Conservation (phyloP, 2,113 vertebrate genomes). For the Phalacrocorax carbo region DNA sequence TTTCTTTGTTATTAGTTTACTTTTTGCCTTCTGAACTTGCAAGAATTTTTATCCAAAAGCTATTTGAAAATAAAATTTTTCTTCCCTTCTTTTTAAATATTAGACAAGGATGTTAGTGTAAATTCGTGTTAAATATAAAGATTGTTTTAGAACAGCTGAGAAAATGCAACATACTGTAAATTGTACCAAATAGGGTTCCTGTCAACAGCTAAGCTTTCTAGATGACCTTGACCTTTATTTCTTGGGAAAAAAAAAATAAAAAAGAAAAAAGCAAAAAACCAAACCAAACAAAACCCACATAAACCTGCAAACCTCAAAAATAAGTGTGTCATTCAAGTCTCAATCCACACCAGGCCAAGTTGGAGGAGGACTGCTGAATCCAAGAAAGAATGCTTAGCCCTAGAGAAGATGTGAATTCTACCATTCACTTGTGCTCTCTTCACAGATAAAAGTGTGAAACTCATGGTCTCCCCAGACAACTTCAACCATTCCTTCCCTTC, state of each 20-base stretch:
- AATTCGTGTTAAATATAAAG: not conserved
- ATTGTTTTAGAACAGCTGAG: not conserved
- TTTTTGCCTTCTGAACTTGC: not conserved
- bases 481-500: not conserved
- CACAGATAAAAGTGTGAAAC: not conserved
- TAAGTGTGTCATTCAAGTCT: not conserved
- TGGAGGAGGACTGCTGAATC: not conserved
- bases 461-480: accelerated
- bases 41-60: not conserved
- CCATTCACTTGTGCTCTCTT: not conserved
- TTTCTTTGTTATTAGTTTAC: not conserved
- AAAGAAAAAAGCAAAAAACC: no score
- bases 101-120: not conserved
- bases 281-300: not conserved
- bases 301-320: not conserved
- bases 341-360: not conserved
- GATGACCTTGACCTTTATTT: not conserved
- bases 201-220: not conserved
- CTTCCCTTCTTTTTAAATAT: not conserved
- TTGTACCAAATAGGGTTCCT: not conserved
- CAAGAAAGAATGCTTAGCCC: not conserved
- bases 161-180: not conserved
- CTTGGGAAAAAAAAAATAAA: no score
- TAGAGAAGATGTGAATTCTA: not conserved
- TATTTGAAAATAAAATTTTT: not conserved